Evolutionary conservation across 2,113 vertebrate genomes (phyloP).

Genomic region (Tylochromis polylepis): DNA sequence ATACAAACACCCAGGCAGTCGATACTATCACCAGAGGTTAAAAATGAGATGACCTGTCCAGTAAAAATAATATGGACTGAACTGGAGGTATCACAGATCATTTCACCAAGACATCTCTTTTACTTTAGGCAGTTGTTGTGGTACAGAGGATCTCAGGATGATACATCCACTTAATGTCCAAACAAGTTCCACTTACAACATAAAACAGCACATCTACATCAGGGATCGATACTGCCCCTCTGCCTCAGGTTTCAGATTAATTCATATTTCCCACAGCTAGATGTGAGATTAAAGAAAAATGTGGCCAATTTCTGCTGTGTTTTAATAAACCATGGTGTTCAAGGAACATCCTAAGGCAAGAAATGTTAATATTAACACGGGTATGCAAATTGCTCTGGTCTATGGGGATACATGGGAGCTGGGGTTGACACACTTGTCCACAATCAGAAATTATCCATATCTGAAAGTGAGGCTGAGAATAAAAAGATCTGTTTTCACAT

Average conservation of each 20-base stretch:
- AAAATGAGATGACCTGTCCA: not conserved
- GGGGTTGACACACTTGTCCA: not conserved
- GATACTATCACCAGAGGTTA: not conserved
- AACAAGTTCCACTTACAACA: slow-evolving; percentile 22
- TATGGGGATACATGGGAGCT: not conserved
- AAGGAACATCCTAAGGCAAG: slow-evolving; percentile 12
- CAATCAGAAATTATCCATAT: not conserved
- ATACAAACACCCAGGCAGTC: not conserved
- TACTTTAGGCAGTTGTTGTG: not conserved
- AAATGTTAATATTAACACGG: slow-evolving; percentile 20
- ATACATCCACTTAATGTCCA: not conserved
- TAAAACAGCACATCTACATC: slow-evolving; percentile 2
- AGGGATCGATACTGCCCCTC: slow-evolving; percentile 30
- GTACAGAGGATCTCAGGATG: not conserved
- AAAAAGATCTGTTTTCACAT: not conserved
- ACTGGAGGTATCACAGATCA: not conserved
- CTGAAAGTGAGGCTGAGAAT: not conserved
- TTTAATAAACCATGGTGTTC: slow-evolving; percentile 11
- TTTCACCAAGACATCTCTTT: not conserved
- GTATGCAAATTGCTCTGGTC: slow-evolving; percentile 10
- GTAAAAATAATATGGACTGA: not conserved
- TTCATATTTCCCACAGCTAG: not conserved
- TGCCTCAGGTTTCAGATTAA: not conserved
- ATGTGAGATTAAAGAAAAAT: not conserved
- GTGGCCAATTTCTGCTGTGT: not conserved